Evolutionary conservation across 1,140 invertebrate genomes (phyloP), one percentile per base, ranked within the genome.

Genomic region (Drosophila rhopaloa): DNA sequence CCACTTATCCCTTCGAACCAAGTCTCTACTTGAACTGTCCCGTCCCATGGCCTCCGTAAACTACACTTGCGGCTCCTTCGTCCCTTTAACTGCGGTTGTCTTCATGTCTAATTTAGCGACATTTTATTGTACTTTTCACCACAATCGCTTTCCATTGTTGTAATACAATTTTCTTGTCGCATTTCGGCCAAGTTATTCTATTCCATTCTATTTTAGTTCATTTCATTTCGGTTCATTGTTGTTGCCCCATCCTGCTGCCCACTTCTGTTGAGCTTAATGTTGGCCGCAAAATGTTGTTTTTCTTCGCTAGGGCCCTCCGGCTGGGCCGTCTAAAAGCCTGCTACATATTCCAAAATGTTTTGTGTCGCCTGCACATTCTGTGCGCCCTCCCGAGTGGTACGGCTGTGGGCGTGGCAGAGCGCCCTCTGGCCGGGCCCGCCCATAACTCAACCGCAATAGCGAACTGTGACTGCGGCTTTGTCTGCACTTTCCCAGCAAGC

Each of bases 61-160:
- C 57, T 51, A 60, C 67, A 40, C 54, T 61, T 35, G 24, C 48
- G 14, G 14, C 65, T 47, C 24, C 38, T 14, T 16, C 29, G 56
- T 9, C 41, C 67, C 61, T 80, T 53, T 38, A 40, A 43, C 59
- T 83, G 83, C 73, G 83, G 84, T 88, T 83, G 72, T 71, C 80
- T 80, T 88, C 84, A 88, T 88, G 84, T 88, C 84, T 88, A 89
- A 88, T 88, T 88, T 89, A 88, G 84, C 80, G 84, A 89, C 84
- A 88, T 88, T 88, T 88, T 89, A 88, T 88, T 86, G 84, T 88
- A 88, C 80, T 88, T 88, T 88, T 89, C 83, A 65, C 83, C 83
- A 78, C 83, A 86, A 86, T 86, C 83, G 84, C 79, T 86, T 89
- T 67, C 76, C 83, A 86, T 83, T 86, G 83, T 86, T 86, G 79